Evolutionary conservation across 1,140 invertebrate genomes (phyloP), one percentile per base, ranked within the genome.

Genomic region (Drosophila suzukii): DNA sequence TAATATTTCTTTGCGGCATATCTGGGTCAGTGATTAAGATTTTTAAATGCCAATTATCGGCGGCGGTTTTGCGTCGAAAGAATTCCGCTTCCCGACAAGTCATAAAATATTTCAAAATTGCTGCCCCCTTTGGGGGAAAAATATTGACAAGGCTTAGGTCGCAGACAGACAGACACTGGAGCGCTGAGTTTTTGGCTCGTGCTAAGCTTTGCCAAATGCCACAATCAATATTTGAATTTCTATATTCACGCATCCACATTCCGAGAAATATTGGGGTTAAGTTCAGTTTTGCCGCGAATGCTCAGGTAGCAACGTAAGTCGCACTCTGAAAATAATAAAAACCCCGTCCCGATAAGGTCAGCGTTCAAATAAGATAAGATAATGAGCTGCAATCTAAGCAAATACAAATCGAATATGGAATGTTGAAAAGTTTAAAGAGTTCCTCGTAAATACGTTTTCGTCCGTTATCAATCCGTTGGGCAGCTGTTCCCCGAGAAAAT

Each of bases 231-330:
- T 56, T 68, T 66, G 61, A 53, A 66, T 53, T 53, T 46, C 65
- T 66, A 68, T 68, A 68, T 66, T 1, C 8, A 43, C 11, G 27
- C 34, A 65, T 67, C 43, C 44, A 39, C 67, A 39, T 85, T 85
- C 82, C 79, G 27, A 78, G 83, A 88, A 85, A 59, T 55, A 85
- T 78, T 75, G 82, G 82, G 82, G 82, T 85, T 81, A 85, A 85
- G 82, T 85, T 85, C 82, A 85, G 81, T 82, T 71, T 60, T 20
- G 7, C 12, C 3, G 4, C 36, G 46, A 41, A n/a, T 53, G 47
- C 56, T 84, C 82, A 85, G 82, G 82, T 85, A 85, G 65, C 59
- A 51, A 59, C 55, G 43, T 38, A 24, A 44, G 13, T 13, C 38
- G 49, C 44, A 53, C 60, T 68, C 47, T 12, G 13, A 46, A 38